Evolutionary conservation across 2,113 vertebrate genomes (phyloP), one percentile per base, ranked within the genome.

Genomic region (Myodes glareolus): DNA sequence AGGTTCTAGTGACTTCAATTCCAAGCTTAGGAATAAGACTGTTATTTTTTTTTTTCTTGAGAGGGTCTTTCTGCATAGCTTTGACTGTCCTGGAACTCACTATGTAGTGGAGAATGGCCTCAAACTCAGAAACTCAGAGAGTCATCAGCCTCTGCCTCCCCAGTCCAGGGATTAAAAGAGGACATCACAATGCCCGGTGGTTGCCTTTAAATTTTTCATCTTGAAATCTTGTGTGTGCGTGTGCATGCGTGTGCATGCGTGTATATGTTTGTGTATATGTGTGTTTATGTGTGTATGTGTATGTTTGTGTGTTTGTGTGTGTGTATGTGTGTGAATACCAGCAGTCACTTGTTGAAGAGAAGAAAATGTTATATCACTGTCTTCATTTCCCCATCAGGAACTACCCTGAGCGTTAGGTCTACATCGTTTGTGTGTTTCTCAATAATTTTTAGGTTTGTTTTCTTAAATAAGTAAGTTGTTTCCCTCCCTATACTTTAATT

Each of bases 381-480:
- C 67, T 87, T 92, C 4, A 23, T 73, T 63, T n/a, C 16, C 72
- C 33, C 10, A 50, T 31, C 29, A 90, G 25, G 78, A 29, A 81
- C 12, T 94, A 36, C 33, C n/a, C 50, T 58, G n/a, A 94, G 88
- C 76, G 61, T 88, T 90, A 14, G 63, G 47, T 84, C 61, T 90
- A 45, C 45, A 21, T 36, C 72, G 25, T 25, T 76, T n/a, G 81
- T 86, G 75, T 12, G 47, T 89, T 94, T 77, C 80, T 93, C 84
- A 65, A 50, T 92, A 63, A 58, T 91, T 93, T 89, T 92, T 84
- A 33, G 72, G n/a, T 95, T 88, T 88, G 39, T 91, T 42, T 58
- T 58, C 70, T 89, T 7, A 68, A 33, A 68, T 31, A 42, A 76
- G 39, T 61, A n/a, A 47, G 10, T n/a, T 84, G 8, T 50, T 47